A percentile compares a stretch with the other conserved stretches of the same genome.
These are phyloP conservation scores for Streptopelia turtur DNA, from an alignment of 2,797 vertebrate species.

Conservation along the genomic window DNA sequence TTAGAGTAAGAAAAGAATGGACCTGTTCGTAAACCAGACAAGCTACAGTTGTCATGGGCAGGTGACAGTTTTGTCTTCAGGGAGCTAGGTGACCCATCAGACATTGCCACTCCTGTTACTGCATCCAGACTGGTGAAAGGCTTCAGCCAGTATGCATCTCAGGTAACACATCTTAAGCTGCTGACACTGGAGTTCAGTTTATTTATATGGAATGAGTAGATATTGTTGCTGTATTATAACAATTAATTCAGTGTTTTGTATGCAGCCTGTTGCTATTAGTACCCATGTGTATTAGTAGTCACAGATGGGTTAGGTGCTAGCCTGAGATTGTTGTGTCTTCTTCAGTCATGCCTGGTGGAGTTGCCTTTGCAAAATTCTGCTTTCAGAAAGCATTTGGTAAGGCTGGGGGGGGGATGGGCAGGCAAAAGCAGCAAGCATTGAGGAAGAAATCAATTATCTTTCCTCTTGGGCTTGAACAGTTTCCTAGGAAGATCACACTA, in stretches of 20 bases:
- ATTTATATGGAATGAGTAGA: not conserved
- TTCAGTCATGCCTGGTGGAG: not conserved
- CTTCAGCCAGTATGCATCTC: not conserved
- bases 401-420: not conserved
- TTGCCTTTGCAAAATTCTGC: not conserved
- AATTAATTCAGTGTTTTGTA: not conserved
- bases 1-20: not conserved
- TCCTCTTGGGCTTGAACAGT: not conserved
- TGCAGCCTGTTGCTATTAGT: not conserved
- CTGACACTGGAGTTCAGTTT: not conserved
- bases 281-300: not conserved
- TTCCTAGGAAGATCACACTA: not conserved
- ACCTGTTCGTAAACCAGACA: not conserved
- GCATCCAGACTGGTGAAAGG: not conserved
- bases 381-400: not conserved
- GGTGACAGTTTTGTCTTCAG: not conserved
- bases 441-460: not conserved
- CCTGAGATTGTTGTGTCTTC: not conserved
- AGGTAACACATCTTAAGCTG: not conserved
- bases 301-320: not conserved
- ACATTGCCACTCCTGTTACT: not conserved
- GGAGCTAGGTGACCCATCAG: not conserved
- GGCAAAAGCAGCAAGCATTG: not conserved
- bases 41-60: not conserved
- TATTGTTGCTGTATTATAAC: not conserved